phyloP scores from a whole-genome alignment of 2,888 invertebrate species.

The Ochropleura plecta region DNA sequence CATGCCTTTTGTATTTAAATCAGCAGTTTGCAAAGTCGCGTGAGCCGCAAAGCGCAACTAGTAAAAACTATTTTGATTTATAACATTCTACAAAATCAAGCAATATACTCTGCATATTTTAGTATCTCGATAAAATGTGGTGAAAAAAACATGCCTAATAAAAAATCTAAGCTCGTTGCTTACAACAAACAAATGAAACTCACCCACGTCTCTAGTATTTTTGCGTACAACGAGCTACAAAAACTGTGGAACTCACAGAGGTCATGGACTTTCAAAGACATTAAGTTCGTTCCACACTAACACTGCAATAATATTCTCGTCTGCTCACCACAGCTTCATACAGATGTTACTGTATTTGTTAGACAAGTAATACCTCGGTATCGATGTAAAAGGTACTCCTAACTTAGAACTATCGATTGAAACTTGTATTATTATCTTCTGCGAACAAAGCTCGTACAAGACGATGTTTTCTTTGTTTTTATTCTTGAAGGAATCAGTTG shows the following conservation, averaged over 20 bases:
- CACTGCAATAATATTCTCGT: slow-evolving; percentile 15
- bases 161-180: slow-evolving; percentile 39
- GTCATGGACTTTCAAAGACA: slow-evolving; percentile 51
- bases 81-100: slow-evolving; percentile 10
- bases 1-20: not conserved
- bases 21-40: not conserved
- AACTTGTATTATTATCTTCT: slow-evolving; percentile 29
- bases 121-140: slow-evolving; percentile 22
- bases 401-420: slow-evolving; percentile 19
- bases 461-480: slow-evolving; percentile 43
- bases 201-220: slow-evolving; percentile 41
- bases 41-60: slow-evolving; percentile 18
- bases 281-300: slow-evolving; percentile 33
- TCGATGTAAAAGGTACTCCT: slow-evolving; percentile 19
- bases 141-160: slow-evolving; percentile 26
- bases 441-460: slow-evolving; percentile 20
- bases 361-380: slow-evolving; percentile 29
- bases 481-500: slow-evolving; percentile 25
- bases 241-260: slow-evolving; percentile 32
- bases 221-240: slow-evolving; percentile 37
- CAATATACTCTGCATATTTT: slow-evolving; percentile 13
- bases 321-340: slow-evolving; percentile 25
- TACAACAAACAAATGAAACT: slow-evolving; percentile 45
- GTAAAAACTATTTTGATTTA: not conserved
- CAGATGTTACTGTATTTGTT: slow-evolving; percentile 29